phyloP scores from a whole-genome alignment of 2,113 vertebrate genomes.

The Phaethon lepturus region DNA sequence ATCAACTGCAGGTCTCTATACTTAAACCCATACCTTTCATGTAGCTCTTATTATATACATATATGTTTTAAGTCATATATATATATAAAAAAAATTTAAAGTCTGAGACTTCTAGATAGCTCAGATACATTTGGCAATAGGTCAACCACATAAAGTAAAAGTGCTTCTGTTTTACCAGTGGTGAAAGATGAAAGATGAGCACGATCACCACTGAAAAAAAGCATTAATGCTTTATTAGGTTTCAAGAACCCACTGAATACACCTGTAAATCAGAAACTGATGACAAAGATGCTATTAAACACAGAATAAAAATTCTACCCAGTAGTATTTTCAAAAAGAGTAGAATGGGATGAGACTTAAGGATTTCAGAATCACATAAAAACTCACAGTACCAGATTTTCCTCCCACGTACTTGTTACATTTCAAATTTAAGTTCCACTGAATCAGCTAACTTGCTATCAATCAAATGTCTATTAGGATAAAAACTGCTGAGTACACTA shows the following conservation, averaged over 20 bases:
- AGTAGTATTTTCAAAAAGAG: background rate
- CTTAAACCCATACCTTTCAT: background rate
- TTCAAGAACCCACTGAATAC: background rate
- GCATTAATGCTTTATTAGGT: background rate
- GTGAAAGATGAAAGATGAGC: background rate
- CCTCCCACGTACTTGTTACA: background rate
- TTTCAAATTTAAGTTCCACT: background rate
- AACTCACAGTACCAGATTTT: background rate
- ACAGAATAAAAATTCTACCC: background rate
- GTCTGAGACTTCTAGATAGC: background rate
- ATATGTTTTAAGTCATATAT: background rate
- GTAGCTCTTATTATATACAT: background rate
- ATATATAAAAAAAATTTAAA: background rate
- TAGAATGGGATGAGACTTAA: background rate
- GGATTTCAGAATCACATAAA: background rate
- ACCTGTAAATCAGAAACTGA: background rate
- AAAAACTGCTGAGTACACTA: background rate
- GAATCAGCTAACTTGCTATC: background rate
- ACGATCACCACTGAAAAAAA: background rate
- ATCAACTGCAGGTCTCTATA: background rate
- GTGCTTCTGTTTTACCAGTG: background rate
- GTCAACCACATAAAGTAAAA: background rate
- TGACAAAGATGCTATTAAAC: background rate
- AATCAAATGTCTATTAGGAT: background rate
- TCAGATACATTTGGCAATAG: background rate